Base-by-base conservation (phyloP, 2,797 vertebrate species). In the Distichodus sexfasciatus region DNA sequence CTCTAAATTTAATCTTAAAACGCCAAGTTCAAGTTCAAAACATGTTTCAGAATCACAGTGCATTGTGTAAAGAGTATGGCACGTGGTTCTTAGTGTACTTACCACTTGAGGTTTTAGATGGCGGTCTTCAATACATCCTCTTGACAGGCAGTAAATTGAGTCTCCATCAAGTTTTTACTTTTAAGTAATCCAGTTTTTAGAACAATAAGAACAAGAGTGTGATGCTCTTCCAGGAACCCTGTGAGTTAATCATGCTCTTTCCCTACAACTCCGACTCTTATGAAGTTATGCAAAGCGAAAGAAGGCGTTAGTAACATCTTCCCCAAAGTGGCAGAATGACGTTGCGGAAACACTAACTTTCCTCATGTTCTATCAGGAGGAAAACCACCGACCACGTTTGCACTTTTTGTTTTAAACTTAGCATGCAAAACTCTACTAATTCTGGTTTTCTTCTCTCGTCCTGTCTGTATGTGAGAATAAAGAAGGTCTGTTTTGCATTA, bases 281-380 rank as follows among this genome's bases (percentile, higher is more conserved):
- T 59, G 24, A 58, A 55, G 19, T 69, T 55, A 58, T 41, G 41
- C 31, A 17, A 41, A 7, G 21, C 19, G 6, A 63, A 47, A 11
- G 11, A 61, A 28, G 36, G 65, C 51, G 47, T 61, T 17, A 50
- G 1, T 26, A 4, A 51, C 47, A 19, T 53, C 59, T 76, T 71
- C 55, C 66, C 36, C n/a, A 26, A 6, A 55, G 8, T 23, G 69
- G 51, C 38, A 2, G 19, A 41, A 5, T 76, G 76, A 79, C 76
- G 75, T 76, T 33, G 57, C 6, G 46, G 72, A 73, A 81, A 78
- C 26, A 31, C 24, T 38, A 74, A 69, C 26, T 76, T 81, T 81
- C 67, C 73, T 23, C 21, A 74, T 44, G 21, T 11, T 53, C 21
- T 61, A 21, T 69, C 29, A 44, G n/a, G 10, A 61, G 44, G 17